A percentile compares a stretch with the other conserved stretches of the same genome.
phyloP scores from a whole-genome alignment of 2,113 vertebrate species.

The Pseudois nayaur region DNA sequence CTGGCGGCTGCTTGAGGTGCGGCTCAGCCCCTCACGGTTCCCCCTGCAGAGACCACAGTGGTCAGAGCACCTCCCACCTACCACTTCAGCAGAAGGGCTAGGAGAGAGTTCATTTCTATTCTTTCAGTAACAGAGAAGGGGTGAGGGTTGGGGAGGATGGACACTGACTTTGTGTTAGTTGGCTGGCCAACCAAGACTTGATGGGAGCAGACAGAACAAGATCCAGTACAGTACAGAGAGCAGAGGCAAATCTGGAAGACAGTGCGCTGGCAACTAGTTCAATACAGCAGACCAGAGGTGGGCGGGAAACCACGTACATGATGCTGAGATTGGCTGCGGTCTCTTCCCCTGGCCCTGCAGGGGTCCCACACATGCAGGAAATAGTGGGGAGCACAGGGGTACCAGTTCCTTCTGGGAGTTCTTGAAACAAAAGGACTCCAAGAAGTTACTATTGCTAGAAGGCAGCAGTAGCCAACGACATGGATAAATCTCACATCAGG shows the following conservation, averaged over 20 bases:
- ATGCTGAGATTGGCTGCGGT: conserved; percentile 67
- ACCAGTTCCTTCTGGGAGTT: conserved; percentile 25
- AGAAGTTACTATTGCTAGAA: conserved; percentile 37
- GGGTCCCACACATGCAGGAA: conserved; percentile 55
- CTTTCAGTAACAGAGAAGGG: conserved; percentile 27
- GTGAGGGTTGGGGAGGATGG: background rate
- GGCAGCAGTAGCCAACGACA: background rate
- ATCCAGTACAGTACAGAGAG: conserved; percentile 51
- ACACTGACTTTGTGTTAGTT: conserved; percentile 63
- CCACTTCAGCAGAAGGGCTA: conserved; percentile 54
- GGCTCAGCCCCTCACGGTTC: conserved; percentile 90
- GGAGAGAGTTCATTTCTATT: conserved; percentile 59
- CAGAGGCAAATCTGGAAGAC: conserved; percentile 60
- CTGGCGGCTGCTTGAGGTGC: conserved; percentile 95
- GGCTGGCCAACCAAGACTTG: conserved; percentile 56
- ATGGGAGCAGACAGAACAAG: conserved; percentile 66
- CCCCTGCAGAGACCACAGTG: conserved; percentile 82
- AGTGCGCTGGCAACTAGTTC: conserved; percentile 49
- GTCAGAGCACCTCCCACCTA: conserved; percentile 63
- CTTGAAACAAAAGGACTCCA: conserved; percentile 51
- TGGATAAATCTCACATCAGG: background rate
- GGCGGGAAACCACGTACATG: conserved; percentile 51
- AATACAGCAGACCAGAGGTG: conserved; percentile 39
- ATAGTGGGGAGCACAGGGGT: conserved; percentile 1
- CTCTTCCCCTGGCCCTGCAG: conserved; percentile 12